phyloP scores from a whole-genome alignment of 2,113 vertebrate genomes.

The Pachyramphus minor region DNA sequence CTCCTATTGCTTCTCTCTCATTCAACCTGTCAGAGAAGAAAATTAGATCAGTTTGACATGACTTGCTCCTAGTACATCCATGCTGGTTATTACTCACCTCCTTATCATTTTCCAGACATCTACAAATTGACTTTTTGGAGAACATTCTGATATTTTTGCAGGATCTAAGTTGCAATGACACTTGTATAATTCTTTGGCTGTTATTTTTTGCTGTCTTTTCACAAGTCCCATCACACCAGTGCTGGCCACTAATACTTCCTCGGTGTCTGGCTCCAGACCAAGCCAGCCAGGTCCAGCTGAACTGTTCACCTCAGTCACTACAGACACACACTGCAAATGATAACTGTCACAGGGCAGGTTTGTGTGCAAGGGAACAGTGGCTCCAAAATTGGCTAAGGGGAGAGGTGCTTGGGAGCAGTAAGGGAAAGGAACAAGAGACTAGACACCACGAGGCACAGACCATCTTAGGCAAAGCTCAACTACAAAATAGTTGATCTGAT shows the following conservation, averaged over 20 bases:
- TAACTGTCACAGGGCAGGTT: not conserved
- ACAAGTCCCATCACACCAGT: not conserved
- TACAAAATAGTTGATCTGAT: not conserved
- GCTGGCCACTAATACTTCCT: not conserved
- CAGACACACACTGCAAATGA: fast-evolving
- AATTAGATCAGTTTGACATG: not conserved
- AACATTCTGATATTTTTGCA: not conserved
- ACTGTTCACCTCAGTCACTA: not conserved
- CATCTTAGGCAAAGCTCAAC: not conserved
- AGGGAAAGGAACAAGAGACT: not conserved
- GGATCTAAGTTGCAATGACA: not conserved
- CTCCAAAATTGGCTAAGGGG: not conserved
- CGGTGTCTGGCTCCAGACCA: not conserved
- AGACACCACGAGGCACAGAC: not conserved
- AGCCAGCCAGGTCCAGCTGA: not conserved
- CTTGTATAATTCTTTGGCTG: not conserved
- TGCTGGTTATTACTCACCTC: not conserved
- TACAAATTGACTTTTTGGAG: not conserved
- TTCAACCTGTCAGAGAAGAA: conserved; percentile 2
- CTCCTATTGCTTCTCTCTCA: not conserved
- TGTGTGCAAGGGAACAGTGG: not conserved
- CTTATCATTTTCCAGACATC: not conserved
- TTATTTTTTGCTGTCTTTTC: not conserved
- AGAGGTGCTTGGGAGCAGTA: not conserved
- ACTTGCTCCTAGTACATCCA: not conserved